Percentiles rank a stretch among this genome's conserved stretches.
These are phyloP conservation scores for Drosophila meridiana DNA, from an alignment of 2,888 invertebrate genomes.

Conservation along the genomic window DNA sequence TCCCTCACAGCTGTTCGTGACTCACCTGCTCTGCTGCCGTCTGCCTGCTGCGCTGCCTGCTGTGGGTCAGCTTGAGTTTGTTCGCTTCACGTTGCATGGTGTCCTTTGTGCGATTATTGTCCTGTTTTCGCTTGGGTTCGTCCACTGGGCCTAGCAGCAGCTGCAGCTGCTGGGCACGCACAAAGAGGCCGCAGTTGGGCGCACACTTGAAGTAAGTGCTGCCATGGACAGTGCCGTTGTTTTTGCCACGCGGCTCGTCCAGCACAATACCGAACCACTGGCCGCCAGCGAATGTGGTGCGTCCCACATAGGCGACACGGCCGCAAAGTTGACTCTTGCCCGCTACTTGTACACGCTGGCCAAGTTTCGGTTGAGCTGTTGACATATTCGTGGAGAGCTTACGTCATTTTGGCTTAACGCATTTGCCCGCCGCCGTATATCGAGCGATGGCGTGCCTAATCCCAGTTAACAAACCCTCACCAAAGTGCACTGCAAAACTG, in stretches of 20 bases:
- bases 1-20: background rate
- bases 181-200: conserved; percentile 97
- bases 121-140: conserved; percentile 12
- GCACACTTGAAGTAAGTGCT: conserved; percentile 97
- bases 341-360: conserved; percentile 82
- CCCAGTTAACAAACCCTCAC: conserved; percentile 36
- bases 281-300: conserved; percentile 95
- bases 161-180: conserved; percentile 90
- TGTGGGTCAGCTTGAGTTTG: conserved; percentile 26
- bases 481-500: conserved; percentile 62
- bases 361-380: conserved; percentile 67
- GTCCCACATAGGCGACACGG: conserved; percentile 94
- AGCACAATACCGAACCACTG: conserved; percentile 98
- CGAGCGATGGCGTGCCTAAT: conserved; percentile 62
- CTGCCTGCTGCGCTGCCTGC: conserved; percentile 29
- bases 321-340: conserved; percentile 94
- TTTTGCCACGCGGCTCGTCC: conserved; percentile 97
- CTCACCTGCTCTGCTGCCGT: conserved; percentile 60
- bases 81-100: conserved; percentile 65
- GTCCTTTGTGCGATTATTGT: conserved; percentile 39
- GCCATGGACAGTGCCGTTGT: conserved; percentile 97
- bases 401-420: conserved; percentile 66
- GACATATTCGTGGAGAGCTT: conserved; percentile 66
- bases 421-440: conserved; percentile 27
- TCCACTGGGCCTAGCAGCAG: conserved; percentile 86